These are phyloP conservation scores for Syndactyla subalaris DNA, from an alignment of 2,797 vertebrate genomes.

Conservation along the genomic window DNA sequence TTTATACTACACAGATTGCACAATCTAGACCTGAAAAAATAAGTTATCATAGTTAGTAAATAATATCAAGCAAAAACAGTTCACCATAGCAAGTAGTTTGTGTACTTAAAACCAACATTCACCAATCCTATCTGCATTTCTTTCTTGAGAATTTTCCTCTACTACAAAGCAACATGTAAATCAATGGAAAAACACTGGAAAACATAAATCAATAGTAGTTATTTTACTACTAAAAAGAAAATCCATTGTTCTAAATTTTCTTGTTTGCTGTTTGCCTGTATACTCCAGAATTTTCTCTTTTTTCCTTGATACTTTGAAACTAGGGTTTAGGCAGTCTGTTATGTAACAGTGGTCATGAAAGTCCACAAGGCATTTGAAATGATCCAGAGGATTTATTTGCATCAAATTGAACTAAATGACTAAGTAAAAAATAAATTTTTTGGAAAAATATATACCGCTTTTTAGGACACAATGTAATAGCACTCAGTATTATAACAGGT, in stretches of 20 bases:
- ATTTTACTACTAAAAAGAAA: neutral
- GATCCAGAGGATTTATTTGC: neutral
- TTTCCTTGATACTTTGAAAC: neutral
- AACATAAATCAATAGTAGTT: neutral
- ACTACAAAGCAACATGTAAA: neutral
- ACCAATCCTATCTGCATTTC: neutral
- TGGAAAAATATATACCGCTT: neutral
- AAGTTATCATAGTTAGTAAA: neutral
- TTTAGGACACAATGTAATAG: constrained; percentile 27
- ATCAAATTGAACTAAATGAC: neutral
- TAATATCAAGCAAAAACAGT: neutral
- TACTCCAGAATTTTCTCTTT: neutral
- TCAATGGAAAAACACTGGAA: neutral
- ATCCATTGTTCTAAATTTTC: neutral
- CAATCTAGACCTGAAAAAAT: neutral
- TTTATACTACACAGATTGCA: neutral
- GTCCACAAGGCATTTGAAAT: neutral
- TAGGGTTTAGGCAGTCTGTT: neutral
- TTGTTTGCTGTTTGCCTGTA: neutral
- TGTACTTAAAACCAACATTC: neutral
- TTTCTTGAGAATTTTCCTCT: neutral
- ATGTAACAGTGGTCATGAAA: neutral
- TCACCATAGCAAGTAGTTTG: neutral
- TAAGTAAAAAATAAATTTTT: neutral
- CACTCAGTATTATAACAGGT: neutral